Base-by-base conservation (phyloP, 1,140 invertebrate genomes). In the Anthonomus grandis region DNA sequence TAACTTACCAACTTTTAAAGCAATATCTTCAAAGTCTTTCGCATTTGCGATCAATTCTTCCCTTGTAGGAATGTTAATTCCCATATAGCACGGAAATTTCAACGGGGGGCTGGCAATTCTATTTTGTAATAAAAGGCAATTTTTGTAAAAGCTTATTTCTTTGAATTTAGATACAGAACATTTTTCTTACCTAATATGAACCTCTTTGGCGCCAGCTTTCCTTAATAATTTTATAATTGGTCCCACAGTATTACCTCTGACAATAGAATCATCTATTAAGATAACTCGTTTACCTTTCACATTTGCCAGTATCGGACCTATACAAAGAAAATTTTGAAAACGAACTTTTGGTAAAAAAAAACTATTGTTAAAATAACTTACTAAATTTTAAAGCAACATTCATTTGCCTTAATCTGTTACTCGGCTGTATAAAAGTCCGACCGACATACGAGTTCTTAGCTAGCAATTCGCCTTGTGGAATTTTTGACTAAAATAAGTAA, bases 381-480 rank as follows among this genome's bases (percentile, higher is more conserved):
- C 70, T 68, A 75, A 98, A 98, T 76, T 98, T 98, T 74, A 97
- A 95, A 12, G 91, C 89, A 0, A 98, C 94, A 3, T 92, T 94
- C 13, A 95, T 78, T 68, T 96, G 89, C 9, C 95, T 79, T 15
- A 97, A 74, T 23, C 93, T 80, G 15, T 87, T 94, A 52, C 86
- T 95, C 0, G 96, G 95, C 72, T 98, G 95, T 70, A 98, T 98
- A 71, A 98, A 98, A 0, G 95, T 97, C 63, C 95, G 81, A 0
- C 96, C 96, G 9, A 98, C 91, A 70, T 98, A 98, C 46, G 92
- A 82, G 75, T 98, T 98, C 77, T 96, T 97, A 70, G 92, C 94
- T 1, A 98, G 77, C 3, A 97, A 91, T 76, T 96, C 93, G 42
- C 88, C 87, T 74, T 95, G 95, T 0, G 88, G 88, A 56, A 96